Percentiles rank a stretch among this genome's conserved stretches.
phyloP scores from a whole-genome alignment of 1,140 invertebrate genomes.

The Dendrolimus punctatus region DNA sequence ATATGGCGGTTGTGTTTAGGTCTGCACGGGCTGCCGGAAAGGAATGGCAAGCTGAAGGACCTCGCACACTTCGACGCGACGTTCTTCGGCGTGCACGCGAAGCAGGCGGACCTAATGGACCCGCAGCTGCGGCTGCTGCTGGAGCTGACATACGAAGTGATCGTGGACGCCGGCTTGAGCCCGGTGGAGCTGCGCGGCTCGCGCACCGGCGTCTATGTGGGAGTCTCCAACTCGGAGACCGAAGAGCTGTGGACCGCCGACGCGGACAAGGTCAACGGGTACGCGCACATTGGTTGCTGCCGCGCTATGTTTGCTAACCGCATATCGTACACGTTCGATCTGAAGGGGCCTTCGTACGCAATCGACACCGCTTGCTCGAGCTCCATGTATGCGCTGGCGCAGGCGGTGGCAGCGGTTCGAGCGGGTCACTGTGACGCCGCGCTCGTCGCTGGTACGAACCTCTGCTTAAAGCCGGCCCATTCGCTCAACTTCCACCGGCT shows the following conservation, averaged over 20 bases:
- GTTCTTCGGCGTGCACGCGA: constrained; percentile 94
- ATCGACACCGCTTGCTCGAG: constrained; percentile 97
- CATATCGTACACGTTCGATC: constrained; percentile 95
- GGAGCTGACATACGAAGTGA: constrained; percentile 95
- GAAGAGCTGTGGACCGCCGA: constrained; percentile 85
- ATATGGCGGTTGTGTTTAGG: constrained; percentile 21
- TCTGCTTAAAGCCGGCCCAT: constrained; percentile 88
- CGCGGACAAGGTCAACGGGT: constrained; percentile 88
- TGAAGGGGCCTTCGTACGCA: constrained; percentile 91
- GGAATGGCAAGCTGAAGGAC: constrained; percentile 93
- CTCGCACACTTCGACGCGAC: constrained; percentile 89
- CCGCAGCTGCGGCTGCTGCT: constrained; percentile 93
- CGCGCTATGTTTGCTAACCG: constrained; percentile 97
- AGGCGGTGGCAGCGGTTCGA: constrained; percentile 89
- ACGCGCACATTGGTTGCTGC: constrained; percentile 93
- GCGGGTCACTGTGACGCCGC: constrained; percentile 92
- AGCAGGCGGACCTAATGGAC: constrained; percentile 96
- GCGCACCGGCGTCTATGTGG: constrained; percentile 93
- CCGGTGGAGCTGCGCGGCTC: constrained; percentile 84
- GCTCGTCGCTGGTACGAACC: constrained; percentile 88
- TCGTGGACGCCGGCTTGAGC: constrained; percentile 92
- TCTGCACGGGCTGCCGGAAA: constrained; percentile 85
- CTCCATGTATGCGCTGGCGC: constrained; percentile 89
- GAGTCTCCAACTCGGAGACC: constrained; percentile 88
- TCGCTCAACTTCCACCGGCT: constrained; percentile 95